A percentile compares a stretch with the other conserved stretches of the same genome.
phyloP scores from a whole-genome alignment of 2,797 vertebrate species.

The Rhabdophis nuchalis region DNA sequence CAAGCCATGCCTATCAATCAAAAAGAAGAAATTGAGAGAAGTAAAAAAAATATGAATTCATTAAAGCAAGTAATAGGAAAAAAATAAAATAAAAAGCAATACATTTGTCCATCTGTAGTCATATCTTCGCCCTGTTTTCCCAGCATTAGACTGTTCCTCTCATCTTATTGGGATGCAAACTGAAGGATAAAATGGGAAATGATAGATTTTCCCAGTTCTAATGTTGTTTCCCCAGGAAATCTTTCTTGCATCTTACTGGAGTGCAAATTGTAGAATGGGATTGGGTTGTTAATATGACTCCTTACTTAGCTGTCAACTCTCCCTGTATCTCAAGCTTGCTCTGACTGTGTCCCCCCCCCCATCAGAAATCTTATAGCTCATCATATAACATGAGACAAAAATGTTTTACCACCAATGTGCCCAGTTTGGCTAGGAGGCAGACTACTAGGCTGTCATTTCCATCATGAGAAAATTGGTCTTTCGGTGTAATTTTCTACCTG shows the following conservation, averaged over 20 bases:
- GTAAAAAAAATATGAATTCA: background rate
- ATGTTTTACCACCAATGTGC: constrained; percentile 42
- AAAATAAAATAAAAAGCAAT: background rate
- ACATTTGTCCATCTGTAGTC: background rate
- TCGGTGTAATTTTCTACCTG: constrained; percentile 65
- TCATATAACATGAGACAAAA: constrained; percentile 15
- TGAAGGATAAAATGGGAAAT: background rate
- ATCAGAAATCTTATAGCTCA: background rate
- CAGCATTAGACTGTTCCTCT: background rate
- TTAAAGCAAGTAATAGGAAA: background rate
- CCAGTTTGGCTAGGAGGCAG: constrained; percentile 59
- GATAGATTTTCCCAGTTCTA: background rate
- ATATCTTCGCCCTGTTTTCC: background rate
- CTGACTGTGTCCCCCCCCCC: constrained; percentile 1
- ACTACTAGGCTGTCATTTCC: constrained; percentile 69
- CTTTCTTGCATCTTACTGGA: background rate
- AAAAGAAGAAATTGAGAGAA: background rate
- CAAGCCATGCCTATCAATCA: background rate
- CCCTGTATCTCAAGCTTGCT: constrained; percentile 37
- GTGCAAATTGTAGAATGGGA: background rate
- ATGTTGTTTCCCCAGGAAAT: background rate
- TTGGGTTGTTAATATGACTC: constrained; percentile 43
- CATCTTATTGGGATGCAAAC: background rate
- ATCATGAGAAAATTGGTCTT: constrained; percentile 63
- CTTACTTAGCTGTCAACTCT: constrained; percentile 50